Evolutionary conservation across 2,113 vertebrate genomes (phyloP), one percentile per base, ranked within the genome.

Genomic region (Pelobates fuscus): DNA sequence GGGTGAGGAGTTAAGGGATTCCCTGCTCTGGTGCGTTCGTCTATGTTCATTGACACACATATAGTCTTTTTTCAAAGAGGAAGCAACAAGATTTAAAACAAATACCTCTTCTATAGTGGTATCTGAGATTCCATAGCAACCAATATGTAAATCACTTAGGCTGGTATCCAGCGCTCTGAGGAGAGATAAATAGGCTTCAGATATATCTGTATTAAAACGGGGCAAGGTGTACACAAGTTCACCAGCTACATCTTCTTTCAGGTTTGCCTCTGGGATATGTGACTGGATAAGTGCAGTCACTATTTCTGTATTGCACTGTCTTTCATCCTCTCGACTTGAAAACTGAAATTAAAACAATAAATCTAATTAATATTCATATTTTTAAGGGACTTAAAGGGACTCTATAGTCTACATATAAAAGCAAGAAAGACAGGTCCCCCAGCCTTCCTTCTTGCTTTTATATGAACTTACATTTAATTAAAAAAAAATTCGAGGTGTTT

Each of bases 51-150:
- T n/a, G n/a, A n/a, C n/a, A n/a, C n/a, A n/a, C n/a, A n/a, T n/a
- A n/a, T n/a, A n/a, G n/a, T n/a, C n/a, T n/a, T n/a, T n/a, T n/a
- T n/a, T n/a, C 10, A 49, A 49, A 15, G 44, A 17, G 1, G 44
- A 18, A 49, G 17, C 44, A 49, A 1, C 3, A 49, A 11, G 15
- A 49, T 12, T 17, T 15, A 37, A 37, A 46, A 17, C 5, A 49
- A 15, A 49, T 49, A 98, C 97, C 94, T 99, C 97, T 84, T 98
- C 96, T 21, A 98, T 89, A 0, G 95, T 98, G 61, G 95, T 97
- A 75, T 98, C 96, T 30, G 95, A 97, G 85, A 99, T 95, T 73
- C 97, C 96, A 0, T 97, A 99, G 87, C 95, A 94, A 0, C 93
- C 95, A 2, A 98, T 92, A 77, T 92, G 93, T 18, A 98, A 90